These are phyloP conservation scores for Danionella dracula DNA, from an alignment of 2,797 vertebrate genomes.

Conservation along the genomic window DNA sequence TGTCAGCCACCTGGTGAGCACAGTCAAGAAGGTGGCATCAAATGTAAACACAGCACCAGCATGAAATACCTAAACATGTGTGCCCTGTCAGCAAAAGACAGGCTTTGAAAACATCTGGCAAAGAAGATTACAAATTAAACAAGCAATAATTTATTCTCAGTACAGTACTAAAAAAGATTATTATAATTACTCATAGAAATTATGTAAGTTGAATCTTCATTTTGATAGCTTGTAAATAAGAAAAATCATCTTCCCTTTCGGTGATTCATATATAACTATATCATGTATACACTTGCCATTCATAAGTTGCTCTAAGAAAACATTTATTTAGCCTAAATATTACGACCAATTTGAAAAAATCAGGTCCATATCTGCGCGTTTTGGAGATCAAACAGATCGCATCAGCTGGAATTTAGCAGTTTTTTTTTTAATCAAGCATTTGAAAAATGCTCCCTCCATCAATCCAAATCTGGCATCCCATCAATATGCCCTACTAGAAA, in stretches of 20 bases:
- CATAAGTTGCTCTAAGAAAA: too few relatives aligned
- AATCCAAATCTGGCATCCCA: conserved; percentile 74
- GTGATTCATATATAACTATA: not conserved
- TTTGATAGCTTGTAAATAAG: conserved; percentile 20
- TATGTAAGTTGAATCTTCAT: conserved; percentile 20
- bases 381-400: too few relatives aligned
- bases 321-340: too few relatives aligned
- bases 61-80: conserved; percentile 44
- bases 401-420: too few relatives aligned
- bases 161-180: conserved; percentile 22
- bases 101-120: conserved; percentile 51
- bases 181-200: conserved; percentile 29
- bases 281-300: too few relatives aligned
- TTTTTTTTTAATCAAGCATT: too few relatives aligned
- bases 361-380: too few relatives aligned
- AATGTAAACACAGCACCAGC: conserved; percentile 53
- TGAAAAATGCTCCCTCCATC: conserved; percentile 80
- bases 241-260: not conserved
- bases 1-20: conserved; percentile 53
- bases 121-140: conserved; percentile 31
- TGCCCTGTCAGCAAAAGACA: conserved; percentile 45
- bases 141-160: conserved; percentile 40
- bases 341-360: too few relatives aligned
- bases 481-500: conserved; percentile 75
- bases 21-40: conserved; percentile 58